Conservation (phyloP, 2,113 vertebrate genomes). For the Stercorarius parasiticus region DNA sequence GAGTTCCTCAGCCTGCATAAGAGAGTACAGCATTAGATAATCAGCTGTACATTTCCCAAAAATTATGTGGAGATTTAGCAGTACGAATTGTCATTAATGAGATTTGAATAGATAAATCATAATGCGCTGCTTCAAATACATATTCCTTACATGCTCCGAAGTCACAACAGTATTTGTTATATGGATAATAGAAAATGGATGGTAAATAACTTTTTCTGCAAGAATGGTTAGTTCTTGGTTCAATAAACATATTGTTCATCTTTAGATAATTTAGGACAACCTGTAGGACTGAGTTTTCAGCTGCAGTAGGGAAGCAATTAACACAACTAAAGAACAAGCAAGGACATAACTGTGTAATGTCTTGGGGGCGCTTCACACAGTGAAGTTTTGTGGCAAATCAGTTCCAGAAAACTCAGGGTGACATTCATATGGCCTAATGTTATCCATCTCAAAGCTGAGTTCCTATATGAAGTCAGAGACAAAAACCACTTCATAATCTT, state of each 20-base stretch:
- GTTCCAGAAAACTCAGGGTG: neutral
- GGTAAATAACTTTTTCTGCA: neutral
- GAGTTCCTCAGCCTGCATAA: neutral
- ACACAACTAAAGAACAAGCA: neutral
- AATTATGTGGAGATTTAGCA: neutral
- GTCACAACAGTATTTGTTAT: neutral
- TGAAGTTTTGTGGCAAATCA: neutral
- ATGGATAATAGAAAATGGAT: neutral
- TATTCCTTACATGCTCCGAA: neutral
- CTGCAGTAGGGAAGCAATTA: fast-evolving
- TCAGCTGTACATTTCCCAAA: neutral
- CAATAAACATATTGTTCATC: neutral
- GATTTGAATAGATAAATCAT: neutral
- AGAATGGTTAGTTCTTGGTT: neutral
- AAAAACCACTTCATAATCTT: neutral
- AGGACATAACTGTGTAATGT: neutral
- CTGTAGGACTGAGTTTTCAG: neutral
- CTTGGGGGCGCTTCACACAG: fast-evolving
- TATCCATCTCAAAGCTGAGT: neutral
- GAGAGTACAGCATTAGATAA: neutral
- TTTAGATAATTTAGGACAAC: neutral
- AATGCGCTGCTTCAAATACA: neutral
- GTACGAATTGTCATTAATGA: neutral
- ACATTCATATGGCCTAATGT: neutral
- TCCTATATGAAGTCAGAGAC: neutral